A percentile compares a stretch with the other conserved stretches of the same genome.
Conservation (phyloP, 2,797 vertebrate genomes). For the Pangasius djambal region DNA sequence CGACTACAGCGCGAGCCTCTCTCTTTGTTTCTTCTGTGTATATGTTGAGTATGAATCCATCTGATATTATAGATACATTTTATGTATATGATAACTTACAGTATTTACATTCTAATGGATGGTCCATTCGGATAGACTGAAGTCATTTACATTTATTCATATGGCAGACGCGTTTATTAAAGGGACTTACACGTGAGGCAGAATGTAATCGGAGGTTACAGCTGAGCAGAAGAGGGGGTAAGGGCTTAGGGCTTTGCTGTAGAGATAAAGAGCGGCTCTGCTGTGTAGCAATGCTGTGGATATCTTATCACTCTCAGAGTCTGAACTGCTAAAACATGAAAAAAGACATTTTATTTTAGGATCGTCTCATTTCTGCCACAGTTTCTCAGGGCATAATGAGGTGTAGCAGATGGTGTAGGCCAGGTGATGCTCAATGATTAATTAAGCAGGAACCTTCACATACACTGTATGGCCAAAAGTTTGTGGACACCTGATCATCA, state of each 20-base stretch:
- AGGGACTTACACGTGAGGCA: background rate
- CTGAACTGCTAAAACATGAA: background rate
- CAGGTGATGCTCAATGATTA: background rate
- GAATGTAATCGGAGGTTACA: background rate
- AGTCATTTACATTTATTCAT: background rate
- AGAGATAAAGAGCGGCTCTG: background rate
- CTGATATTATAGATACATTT: no score
- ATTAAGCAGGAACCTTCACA: background rate
- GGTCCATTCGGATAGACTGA: background rate
- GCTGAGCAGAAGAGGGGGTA: background rate
- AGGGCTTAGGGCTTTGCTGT: background rate
- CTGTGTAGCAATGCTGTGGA: background rate
- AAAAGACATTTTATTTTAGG: conserved; percentile 16
- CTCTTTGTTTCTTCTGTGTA: background rate
- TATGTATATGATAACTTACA: background rate
- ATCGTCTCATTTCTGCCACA: background rate
- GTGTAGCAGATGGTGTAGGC: background rate
- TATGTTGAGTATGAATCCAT: background rate
- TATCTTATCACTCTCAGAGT: background rate
- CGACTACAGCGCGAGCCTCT: background rate
- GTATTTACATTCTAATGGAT: background rate
- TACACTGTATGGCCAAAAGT: background rate
- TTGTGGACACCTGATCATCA: background rate
- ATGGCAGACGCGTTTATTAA: background rate
- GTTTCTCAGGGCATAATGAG: background rate